Evolutionary conservation across 2,797 vertebrate species (phyloP), one percentile per base, ranked within the genome.

Genomic region (Sebastes miniatus): DNA sequence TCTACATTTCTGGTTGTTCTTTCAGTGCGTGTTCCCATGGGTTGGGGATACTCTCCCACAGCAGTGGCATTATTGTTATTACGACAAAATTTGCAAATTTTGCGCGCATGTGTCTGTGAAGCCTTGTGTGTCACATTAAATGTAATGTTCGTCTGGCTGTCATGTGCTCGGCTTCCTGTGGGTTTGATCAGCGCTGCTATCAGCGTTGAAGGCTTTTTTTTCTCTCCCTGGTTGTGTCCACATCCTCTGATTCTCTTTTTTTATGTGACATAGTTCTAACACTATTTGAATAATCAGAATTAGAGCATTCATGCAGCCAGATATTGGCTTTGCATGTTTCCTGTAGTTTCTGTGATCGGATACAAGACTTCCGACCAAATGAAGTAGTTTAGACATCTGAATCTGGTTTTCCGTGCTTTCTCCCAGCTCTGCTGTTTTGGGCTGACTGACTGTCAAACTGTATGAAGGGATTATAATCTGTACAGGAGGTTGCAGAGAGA

Each of bases 381-480:
- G 20, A 54, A 72, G 29, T 3, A 25, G 34, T 69, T 47, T 2
- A 32, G 36, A 13, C 47, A 12, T 14, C 31, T 24, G 2, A 59
- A 29, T 78, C 6, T 50, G n/a, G 3, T 69, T 54, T 9, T 18
- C 59, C 7, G 2, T 31, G 24, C 43, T 8, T 6, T 16, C 39
- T 7, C 16, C 8, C 54, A 0, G 32, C 39, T 47, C 14, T 59
- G 43, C 31, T 63, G 8, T 43, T 63, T 39, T 57, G 9, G 31
- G 5, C 32, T 27, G 1, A 14, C 12, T 27, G 52, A 36, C 67
- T 78, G 62, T 76, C 61, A 63, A 29, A 39, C 22, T 50, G 22
- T 5, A 24, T 69, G 81, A 68, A n/a, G 75, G 64, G 84, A 80
- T 86, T 79, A 72, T 83, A 79, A 85, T 76, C 64, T 87, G 69